Conservation (phyloP, 2,797 vertebrate species). For the Acrossocheilus wenchowensis region DNA sequence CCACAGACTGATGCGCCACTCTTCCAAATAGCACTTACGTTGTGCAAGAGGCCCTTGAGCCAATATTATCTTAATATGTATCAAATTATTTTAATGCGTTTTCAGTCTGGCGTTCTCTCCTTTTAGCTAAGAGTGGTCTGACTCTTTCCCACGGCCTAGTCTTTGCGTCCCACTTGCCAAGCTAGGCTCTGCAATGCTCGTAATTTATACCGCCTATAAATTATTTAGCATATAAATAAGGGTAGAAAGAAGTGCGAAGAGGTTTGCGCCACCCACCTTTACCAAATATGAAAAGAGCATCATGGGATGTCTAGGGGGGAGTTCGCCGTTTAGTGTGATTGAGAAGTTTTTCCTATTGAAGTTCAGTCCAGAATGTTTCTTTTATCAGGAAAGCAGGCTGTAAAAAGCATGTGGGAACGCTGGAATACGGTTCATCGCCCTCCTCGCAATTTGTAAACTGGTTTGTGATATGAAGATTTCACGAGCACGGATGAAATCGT, state of each 20-base stretch:
- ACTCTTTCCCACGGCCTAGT: slow-evolving; percentile 58
- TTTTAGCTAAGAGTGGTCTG: slow-evolving; percentile 4
- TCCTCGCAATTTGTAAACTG: slow-evolving; percentile 8
- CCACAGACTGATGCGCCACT: slow-evolving; percentile 53
- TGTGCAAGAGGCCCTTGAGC: slow-evolving; percentile 64
- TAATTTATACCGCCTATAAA: slow-evolving; percentile 52
- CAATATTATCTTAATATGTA: slow-evolving; percentile 76
- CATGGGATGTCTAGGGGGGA: slow-evolving; percentile 37
- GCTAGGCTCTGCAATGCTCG: slow-evolving; percentile 19
- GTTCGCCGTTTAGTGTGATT: not conserved
- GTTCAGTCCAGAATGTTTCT: slow-evolving; percentile 10
- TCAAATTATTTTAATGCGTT: slow-evolving; percentile 75
- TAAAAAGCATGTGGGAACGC: not conserved
- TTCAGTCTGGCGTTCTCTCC: slow-evolving; percentile 50
- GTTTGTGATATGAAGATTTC: slow-evolving; percentile 35
- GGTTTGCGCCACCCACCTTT: slow-evolving; percentile 33
- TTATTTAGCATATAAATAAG: slow-evolving; percentile 41
- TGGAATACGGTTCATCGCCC: slow-evolving; percentile 7
- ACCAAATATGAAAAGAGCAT: slow-evolving; percentile 32
- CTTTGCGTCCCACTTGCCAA: slow-evolving; percentile 2
- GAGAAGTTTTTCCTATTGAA: slow-evolving; percentile 25
- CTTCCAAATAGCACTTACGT: slow-evolving; percentile 66
- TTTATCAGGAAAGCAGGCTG: slow-evolving; percentile 36
- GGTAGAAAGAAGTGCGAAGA: slow-evolving; percentile 35
- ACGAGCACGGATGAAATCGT: slow-evolving; percentile 36